phyloP scores from a whole-genome alignment of 2,113 vertebrate species.

The Dromiciops gliroides region DNA sequence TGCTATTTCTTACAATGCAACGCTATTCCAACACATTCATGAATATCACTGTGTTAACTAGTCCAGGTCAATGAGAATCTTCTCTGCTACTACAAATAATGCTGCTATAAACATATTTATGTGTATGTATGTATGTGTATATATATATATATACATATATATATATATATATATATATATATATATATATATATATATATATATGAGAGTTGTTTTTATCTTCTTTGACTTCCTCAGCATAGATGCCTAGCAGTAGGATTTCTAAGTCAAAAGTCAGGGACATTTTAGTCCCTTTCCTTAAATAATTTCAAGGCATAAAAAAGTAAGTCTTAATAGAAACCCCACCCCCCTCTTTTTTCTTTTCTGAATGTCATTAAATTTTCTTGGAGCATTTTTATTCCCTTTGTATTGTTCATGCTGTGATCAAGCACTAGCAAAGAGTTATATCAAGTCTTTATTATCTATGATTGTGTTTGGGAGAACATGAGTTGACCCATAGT shows the following conservation, averaged over 20 bases:
- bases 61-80: neutral
- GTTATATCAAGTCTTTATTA: neutral
- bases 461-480: neutral
- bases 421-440: neutral
- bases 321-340: slow-evolving; percentile 9
- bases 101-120: neutral
- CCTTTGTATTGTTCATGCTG: neutral
- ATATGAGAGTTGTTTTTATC: neutral
- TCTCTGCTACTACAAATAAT: neutral
- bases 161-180: too few species aligned
- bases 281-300: neutral
- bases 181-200: too few species aligned
- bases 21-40: neutral
- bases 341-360: neutral
- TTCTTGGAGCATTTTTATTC: neutral
- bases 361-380: neutral
- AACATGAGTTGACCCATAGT: neutral
- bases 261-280: neutral
- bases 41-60: neutral
- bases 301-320: neutral
- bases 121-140: neutral
- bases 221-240: neutral
- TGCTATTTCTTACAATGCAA: neutral
- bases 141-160: too few species aligned
- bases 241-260: neutral